Evolutionary conservation across 2,797 vertebrate genomes (phyloP).

Genomic region (Acrocephalus scirpaceus): DNA sequence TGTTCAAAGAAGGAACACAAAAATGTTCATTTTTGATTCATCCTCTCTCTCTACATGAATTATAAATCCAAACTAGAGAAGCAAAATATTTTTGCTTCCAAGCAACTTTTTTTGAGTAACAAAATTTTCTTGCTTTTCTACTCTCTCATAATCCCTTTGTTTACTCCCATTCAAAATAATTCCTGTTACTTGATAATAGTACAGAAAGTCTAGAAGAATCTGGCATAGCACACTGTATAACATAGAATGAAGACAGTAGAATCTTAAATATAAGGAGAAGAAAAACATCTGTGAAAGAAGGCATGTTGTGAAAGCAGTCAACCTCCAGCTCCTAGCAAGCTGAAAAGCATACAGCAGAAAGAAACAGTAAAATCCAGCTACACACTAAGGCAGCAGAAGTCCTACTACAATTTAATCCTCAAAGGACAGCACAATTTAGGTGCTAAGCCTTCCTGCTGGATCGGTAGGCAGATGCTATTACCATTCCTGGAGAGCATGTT

Average conservation of each 20-base stretch:
- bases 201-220: background rate
- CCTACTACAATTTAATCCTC: background rate
- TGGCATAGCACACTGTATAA: background rate
- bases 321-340: background rate
- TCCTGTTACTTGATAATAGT: background rate
- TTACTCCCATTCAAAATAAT: background rate
- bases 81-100: background rate
- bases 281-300: background rate
- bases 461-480: fast-evolving
- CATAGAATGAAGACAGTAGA: background rate
- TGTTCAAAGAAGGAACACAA: background rate
- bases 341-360: background rate
- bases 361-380: background rate
- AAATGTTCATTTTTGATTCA: background rate
- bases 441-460: background rate
- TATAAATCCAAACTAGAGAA: background rate
- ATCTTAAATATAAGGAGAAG: background rate
- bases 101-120: background rate
- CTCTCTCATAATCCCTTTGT: background rate
- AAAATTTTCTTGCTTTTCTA: background rate
- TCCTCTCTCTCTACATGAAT: background rate
- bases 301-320: background rate
- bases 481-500: background rate
- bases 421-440: background rate
- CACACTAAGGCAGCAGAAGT: background rate